These are phyloP conservation scores for Bembecia ichneumoniformis DNA, from an alignment of 2,888 invertebrate genomes.

Conservation along the genomic window DNA sequence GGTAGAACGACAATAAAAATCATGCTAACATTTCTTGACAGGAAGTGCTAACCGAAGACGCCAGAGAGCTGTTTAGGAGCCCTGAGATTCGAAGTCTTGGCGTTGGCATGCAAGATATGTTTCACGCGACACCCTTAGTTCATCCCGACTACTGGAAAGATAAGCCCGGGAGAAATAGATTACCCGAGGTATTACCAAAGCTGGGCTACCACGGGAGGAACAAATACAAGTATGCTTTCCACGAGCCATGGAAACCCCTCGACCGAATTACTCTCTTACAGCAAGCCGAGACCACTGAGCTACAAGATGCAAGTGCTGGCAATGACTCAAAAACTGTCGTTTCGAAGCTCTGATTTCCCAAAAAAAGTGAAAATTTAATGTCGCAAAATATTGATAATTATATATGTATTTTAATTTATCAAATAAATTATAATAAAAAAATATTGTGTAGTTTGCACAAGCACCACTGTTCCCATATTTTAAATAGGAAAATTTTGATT, in stretches of 20 bases:
- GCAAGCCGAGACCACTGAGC: slow-evolving; percentile 45
- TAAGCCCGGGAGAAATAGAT: slow-evolving; percentile 21
- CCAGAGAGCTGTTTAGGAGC: slow-evolving; percentile 24
- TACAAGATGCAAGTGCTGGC: slow-evolving; percentile 6
- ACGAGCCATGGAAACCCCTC: slow-evolving; percentile 59
- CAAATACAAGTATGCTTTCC: slow-evolving; percentile 58
- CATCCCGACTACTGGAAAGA: slow-evolving; percentile 53
- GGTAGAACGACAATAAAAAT: slow-evolving; percentile 10
- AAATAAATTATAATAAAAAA: too few species aligned
- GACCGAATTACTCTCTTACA: slow-evolving; percentile 44
- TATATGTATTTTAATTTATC: neutral
- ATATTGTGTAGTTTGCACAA: too few species aligned
- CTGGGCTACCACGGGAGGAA: slow-evolving; percentile 53
- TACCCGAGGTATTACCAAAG: slow-evolving; percentile 24
- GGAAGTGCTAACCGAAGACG: slow-evolving; percentile 36
- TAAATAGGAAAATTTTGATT: too few species aligned
- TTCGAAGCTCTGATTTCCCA: slow-evolving; percentile 37
- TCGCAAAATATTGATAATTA: slow-evolving; percentile 24
- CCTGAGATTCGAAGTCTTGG: slow-evolving; percentile 12
- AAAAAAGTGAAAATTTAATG: slow-evolving; percentile 15
- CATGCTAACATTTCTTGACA: slow-evolving; percentile 42
- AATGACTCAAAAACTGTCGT: neutral
- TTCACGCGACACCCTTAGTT: slow-evolving; percentile 39
- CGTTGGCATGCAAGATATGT: slow-evolving; percentile 31
- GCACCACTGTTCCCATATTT: too few species aligned